Conservation (phyloP, 2,888 invertebrate species). For the Achlya flavicornis region DNA sequence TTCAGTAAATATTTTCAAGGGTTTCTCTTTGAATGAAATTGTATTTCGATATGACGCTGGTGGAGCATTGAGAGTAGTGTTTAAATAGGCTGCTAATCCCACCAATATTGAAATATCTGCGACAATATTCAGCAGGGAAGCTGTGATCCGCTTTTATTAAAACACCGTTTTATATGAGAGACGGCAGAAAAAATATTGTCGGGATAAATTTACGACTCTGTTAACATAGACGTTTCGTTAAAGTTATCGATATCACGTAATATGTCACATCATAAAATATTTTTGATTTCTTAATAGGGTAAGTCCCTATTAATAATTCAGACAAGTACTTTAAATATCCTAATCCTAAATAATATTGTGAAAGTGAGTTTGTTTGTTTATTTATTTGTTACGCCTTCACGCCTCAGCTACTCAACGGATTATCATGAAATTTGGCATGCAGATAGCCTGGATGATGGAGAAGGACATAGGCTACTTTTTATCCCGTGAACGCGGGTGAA, state of each 20-base stretch:
- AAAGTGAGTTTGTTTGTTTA: too few species aligned
- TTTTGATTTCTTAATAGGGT: neutral
- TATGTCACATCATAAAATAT: neutral
- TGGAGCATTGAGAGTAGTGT: constrained; percentile 73
- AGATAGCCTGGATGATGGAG: too few species aligned
- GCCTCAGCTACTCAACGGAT: too few species aligned
- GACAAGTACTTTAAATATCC: too few species aligned
- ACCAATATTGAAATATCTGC: constrained; percentile 83
- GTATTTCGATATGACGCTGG: constrained; percentile 76
- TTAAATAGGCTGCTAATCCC: constrained; percentile 82
- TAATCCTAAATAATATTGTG: too few species aligned
- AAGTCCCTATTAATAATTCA: neutral
- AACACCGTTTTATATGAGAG: constrained; percentile 71
- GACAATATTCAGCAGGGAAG: constrained; percentile 78
- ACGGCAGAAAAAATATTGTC: constrained; percentile 64
- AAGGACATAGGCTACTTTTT: too few species aligned
- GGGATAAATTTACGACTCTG: constrained; percentile 41
- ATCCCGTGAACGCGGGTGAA: too few species aligned
- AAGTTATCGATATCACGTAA: neutral
- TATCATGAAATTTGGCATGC: too few species aligned
- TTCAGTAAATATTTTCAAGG: constrained; percentile 74
- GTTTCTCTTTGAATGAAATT: constrained; percentile 71
- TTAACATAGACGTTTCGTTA: constrained; percentile 30
- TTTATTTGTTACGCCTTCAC: too few species aligned
- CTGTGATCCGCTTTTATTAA: constrained; percentile 81